These are phyloP conservation scores for Hyles lineata DNA, from an alignment of 2,888 invertebrate genomes.

Conservation along the genomic window DNA sequence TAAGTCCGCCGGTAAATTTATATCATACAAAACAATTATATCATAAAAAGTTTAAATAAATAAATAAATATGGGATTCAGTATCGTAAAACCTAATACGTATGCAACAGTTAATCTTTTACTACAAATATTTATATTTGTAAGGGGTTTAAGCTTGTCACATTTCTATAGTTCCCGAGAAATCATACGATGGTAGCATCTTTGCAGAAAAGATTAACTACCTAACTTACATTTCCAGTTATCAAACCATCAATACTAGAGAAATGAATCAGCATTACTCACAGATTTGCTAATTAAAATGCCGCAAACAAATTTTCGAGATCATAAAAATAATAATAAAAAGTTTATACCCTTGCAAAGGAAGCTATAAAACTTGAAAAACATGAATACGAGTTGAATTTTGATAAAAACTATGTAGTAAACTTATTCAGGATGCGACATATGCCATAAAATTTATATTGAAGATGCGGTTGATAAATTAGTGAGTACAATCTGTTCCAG, in stretches of 20 bases:
- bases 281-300: conserved; percentile 13
- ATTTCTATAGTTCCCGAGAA: too few species aligned
- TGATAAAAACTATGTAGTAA: conserved; percentile 18
- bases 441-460: conserved; percentile 22
- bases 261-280: background rate
- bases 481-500: conserved; percentile 19
- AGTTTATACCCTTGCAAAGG: conserved; percentile 20
- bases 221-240: too few species aligned
- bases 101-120: too few species aligned
- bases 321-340: conserved; percentile 23
- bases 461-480: conserved; percentile 19
- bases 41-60: too few species aligned
- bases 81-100: too few species aligned
- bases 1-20: too few species aligned
- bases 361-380: conserved; percentile 15
- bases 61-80: too few species aligned
- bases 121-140: too few species aligned
- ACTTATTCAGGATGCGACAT: conserved; percentile 21
- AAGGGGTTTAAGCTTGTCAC: too few species aligned
- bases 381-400: conserved; percentile 21
- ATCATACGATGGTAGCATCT: too few species aligned
- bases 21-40: too few species aligned
- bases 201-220: too few species aligned
- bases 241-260: background rate
- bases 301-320: conserved; percentile 15